Conservation (phyloP, 2,888 invertebrate genomes). For the Megalurothrips usitatus region DNA sequence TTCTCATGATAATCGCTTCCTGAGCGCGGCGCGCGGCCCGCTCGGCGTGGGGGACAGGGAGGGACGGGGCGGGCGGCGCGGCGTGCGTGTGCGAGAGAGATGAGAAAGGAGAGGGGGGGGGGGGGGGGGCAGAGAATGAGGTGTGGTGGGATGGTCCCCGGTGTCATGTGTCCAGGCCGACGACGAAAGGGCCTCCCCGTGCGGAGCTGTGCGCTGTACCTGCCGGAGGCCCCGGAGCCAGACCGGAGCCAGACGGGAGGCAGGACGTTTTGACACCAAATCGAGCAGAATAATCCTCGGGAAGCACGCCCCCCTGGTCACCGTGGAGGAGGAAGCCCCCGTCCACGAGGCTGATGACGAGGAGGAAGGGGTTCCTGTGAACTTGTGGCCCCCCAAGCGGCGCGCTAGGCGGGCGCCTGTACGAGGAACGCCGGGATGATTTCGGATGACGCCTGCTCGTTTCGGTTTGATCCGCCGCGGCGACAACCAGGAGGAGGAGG, state of each 20-base stretch:
- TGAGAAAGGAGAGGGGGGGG: background rate
- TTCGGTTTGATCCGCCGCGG: no score
- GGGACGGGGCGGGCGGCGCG: background rate
- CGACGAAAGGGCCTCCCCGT: no score
- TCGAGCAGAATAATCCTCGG: no score
- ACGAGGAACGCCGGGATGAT: no score
- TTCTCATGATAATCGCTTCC: slow-evolving; percentile 26
- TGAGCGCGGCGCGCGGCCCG: background rate
- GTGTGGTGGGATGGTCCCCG: background rate
- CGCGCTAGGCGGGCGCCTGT: no score
- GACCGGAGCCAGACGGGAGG: no score
- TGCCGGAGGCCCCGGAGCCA: no score
- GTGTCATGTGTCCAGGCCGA: background rate
- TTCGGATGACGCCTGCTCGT: no score
- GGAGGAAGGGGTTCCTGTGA: background rate
- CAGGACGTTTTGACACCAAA: no score
- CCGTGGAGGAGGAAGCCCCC: background rate
- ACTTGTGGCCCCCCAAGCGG: no score
- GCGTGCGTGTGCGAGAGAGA: background rate
- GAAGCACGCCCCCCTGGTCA: background rate
- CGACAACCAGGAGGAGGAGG: background rate
- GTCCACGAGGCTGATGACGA: background rate
- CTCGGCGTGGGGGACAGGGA: background rate
- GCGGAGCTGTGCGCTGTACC: no score
- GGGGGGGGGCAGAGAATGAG: background rate